Conservation (phyloP, 2,797 vertebrate species). For the Catostomus latipinnis region DNA sequence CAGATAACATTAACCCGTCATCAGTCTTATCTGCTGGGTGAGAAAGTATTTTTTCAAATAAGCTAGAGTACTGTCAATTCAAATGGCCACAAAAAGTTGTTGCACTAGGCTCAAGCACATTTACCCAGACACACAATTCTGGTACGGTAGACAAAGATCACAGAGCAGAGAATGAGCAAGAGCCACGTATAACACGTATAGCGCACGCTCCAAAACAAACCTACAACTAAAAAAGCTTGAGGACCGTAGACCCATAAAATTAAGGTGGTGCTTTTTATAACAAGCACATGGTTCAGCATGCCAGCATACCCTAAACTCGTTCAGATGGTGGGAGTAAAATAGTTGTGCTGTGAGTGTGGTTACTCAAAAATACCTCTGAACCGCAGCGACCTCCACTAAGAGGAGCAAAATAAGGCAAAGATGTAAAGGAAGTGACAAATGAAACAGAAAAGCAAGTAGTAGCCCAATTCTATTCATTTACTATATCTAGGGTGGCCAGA, state of each 20-base stretch:
- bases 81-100: background rate
- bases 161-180: background rate
- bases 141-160: background rate
- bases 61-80: background rate
- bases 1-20: constrained; percentile 25
- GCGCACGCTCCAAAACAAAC: background rate
- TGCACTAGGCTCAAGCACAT: background rate
- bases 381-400: background rate
- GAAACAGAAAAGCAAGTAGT: no score
- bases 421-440: no score
- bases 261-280: constrained; percentile 43
- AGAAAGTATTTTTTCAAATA: background rate
- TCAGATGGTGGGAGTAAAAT: constrained; percentile 25
- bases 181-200: background rate
- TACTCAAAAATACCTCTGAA: background rate
- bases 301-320: constrained; percentile 3
- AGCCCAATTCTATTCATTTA: no score
- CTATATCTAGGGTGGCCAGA: no score
- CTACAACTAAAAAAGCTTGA: constrained; percentile 1
- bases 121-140: constrained; percentile 1
- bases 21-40: background rate
- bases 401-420: no score
- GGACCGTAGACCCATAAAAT: constrained; percentile 26
- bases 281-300: background rate
- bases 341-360: constrained; percentile 10